Evolutionary conservation across 2,888 invertebrate species (phyloP), one percentile per base, ranked within the genome.

Genomic region (Dolichopus griseipennis): DNA sequence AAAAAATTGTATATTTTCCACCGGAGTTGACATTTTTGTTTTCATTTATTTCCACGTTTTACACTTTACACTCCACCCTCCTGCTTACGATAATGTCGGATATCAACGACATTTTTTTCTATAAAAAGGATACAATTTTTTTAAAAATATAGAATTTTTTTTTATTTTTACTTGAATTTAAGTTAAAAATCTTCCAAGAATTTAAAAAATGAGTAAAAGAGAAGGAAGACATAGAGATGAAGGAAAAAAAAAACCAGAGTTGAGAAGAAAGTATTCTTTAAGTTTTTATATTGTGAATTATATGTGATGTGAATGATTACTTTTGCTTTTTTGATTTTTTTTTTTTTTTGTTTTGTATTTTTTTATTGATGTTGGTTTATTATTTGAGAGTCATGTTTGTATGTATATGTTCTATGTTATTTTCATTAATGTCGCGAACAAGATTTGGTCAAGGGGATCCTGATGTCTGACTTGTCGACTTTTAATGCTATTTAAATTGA

Each of bases 401-500:
- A 12, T 52, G 9, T 18, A 15, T 43, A 15, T 43, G 9, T 52
- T 52, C 6, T 41, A 12, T 41, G 15, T n/a, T n/a, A n/a, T n/a
- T n/a, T n/a, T n/a, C 41, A 4, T 52, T 52, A 52, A 52, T 52
- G 52, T 52, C 52, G 52, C 52, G 52, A 52, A 52, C 18, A 18
- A 52, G 52, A 52, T 52, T 52, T 52, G 52, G 52, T 52, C 52
- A 52, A 52, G 52, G 52, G 15, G 27, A 27, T 27, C 15, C 52
- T 52, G 15, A 52, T 52, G 52, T 52, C 52, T 52, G 52, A 52
- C 52, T 52, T 52, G 52, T 52, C 52, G 15, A 52, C 52, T 52
- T 52, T 52, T 18, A 52, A 52, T 52, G 52, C 18, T 52, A 52
- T 52, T 52, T 52, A 52, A 52, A 52, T 52, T 52, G 52, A 52